phyloP scores from a whole-genome alignment of 2,888 invertebrate species.

The Macaria notata region DNA sequence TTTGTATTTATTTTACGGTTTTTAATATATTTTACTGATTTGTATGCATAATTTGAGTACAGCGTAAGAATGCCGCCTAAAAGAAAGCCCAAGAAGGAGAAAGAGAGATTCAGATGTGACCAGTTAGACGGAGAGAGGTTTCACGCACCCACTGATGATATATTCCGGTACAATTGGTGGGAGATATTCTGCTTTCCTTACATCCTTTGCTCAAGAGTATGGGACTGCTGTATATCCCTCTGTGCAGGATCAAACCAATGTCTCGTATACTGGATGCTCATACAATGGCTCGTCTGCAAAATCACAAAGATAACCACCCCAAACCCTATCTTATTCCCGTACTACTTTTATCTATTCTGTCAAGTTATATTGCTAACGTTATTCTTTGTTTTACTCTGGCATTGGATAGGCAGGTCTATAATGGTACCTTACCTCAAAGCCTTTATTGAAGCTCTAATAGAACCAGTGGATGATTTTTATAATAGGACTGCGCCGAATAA shows the following conservation, averaged over 20 bases:
- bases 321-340: constrained; percentile 43
- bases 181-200: constrained; percentile 48
- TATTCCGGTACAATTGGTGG: constrained; percentile 41
- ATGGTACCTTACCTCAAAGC: not conserved
- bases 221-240: constrained; percentile 39
- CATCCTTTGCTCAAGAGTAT: constrained; percentile 38
- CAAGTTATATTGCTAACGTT: constrained; percentile 40
- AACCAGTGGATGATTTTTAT: not conserved
- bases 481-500: not conserved
- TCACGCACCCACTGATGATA: constrained; percentile 35
- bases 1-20: too few species aligned
- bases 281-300: constrained; percentile 47
- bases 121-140: constrained; percentile 30
- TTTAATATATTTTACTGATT: too few species aligned
- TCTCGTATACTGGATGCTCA: constrained; percentile 41
- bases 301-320: constrained; percentile 38
- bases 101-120: not conserved
- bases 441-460: not conserved
- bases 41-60: too few species aligned
- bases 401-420: constrained; percentile 16
- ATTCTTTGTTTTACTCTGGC: constrained; percentile 39
- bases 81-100: not conserved
- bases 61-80: not conserved
- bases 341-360: constrained; percentile 45
- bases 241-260: constrained; percentile 45